These are phyloP conservation scores for Neoitamus cyanurus DNA, from an alignment of 2,888 invertebrate genomes.

Conservation along the genomic window DNA sequence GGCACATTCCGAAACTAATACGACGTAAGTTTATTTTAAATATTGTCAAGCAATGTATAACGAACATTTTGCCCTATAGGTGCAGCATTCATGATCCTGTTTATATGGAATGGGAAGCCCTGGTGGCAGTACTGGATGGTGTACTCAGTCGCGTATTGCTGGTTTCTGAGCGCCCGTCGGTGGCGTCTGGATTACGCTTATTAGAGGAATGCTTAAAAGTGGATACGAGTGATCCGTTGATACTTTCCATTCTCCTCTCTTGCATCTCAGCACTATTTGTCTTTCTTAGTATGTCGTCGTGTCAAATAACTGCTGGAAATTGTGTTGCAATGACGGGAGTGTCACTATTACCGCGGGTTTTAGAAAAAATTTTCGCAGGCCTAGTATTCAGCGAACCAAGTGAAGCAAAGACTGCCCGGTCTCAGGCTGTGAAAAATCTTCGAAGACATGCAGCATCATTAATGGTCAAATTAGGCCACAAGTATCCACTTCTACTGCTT, in stretches of 20 bases:
- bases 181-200: slow-evolving; percentile 79
- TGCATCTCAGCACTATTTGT: slow-evolving; percentile 93
- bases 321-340: slow-evolving; percentile 75
- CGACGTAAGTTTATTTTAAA: slow-evolving; percentile 49
- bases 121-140: slow-evolving; percentile 81
- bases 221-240: slow-evolving; percentile 81
- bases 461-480: slow-evolving; percentile 89
- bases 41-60: background rate
- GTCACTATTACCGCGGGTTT: slow-evolving; percentile 78
- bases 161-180: slow-evolving; percentile 79
- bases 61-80: slow-evolving; percentile 53
- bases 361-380: slow-evolving; percentile 90
- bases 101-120: slow-evolving; percentile 87
- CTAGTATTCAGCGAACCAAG: slow-evolving; percentile 79
- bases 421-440: slow-evolving; percentile 83
- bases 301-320: slow-evolving; percentile 74
- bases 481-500: slow-evolving; percentile 85
- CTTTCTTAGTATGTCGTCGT: slow-evolving; percentile 88
- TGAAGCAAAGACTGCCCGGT: slow-evolving; percentile 74
- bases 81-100: slow-evolving; percentile 72
- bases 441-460: slow-evolving; percentile 89
- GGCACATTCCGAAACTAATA: slow-evolving; percentile 65
- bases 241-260: slow-evolving; percentile 86
- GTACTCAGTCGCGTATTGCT: slow-evolving; percentile 83
- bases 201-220: slow-evolving; percentile 82